These are phyloP conservation scores for Hexactinellida sp. DNA, from an alignment of 37 sponge, comb jelly and placozoan genomes.

Conservation along the genomic window DNA sequence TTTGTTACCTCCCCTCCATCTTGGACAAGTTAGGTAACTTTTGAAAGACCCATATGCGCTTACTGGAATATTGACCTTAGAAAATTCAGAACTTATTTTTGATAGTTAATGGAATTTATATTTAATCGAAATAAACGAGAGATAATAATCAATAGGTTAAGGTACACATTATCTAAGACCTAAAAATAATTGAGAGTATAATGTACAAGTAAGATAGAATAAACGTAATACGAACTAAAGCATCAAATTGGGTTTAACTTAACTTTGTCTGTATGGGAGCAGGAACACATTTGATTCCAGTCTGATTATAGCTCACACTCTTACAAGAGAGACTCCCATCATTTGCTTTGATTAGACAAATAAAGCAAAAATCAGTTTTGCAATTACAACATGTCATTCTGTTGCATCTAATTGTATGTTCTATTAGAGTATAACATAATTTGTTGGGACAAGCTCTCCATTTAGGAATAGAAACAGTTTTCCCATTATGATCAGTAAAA, in stretches of 20 bases:
- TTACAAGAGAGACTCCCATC: background rate
- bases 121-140: too few relatives aligned
- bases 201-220: background rate
- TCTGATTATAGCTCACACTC: background rate
- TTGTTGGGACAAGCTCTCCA: background rate
- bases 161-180: background rate
- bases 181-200: background rate
- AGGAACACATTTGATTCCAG: background rate
- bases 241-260: background rate
- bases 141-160: background rate
- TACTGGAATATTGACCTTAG: background rate
- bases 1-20: background rate
- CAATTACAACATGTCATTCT: background rate
- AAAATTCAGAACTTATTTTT: too few relatives aligned
- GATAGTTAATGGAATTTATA: too few relatives aligned
- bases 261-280: background rate
- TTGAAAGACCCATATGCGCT: background rate
- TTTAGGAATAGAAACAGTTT: background rate
- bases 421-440: background rate
- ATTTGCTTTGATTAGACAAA: background rate
- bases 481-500: background rate
- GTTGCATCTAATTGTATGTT: background rate
- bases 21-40: background rate
- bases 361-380: background rate
- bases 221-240: background rate